These are phyloP conservation scores for Sparidentex hasta DNA, from an alignment of 2,797 vertebrate species.

Conservation along the genomic window DNA sequence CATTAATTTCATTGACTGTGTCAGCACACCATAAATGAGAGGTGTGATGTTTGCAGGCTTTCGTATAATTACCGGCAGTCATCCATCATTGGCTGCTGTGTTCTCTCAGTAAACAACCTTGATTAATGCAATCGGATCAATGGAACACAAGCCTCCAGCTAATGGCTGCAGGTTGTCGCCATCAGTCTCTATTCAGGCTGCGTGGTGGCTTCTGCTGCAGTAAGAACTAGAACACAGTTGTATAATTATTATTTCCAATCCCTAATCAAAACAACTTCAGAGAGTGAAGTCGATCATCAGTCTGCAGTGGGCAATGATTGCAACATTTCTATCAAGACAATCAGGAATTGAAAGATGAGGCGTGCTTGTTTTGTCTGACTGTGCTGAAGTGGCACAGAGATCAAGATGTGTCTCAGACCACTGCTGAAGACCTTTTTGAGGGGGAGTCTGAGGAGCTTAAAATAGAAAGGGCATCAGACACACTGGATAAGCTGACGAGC, in stretches of 20 bases:
- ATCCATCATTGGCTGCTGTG: conserved; percentile 67
- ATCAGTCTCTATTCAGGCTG: conserved; percentile 61
- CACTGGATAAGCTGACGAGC: background rate
- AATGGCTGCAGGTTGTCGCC: conserved; percentile 59
- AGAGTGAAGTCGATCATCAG: conserved; percentile 45
- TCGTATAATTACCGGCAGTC: conserved; percentile 66
- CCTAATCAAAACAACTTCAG: conserved; percentile 62
- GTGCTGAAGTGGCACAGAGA: conserved; percentile 1
- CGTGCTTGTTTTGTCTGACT: conserved; percentile 20
- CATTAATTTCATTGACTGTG: conserved; percentile 59
- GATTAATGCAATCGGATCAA: conserved; percentile 79
- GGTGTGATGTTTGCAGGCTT: conserved; percentile 65
- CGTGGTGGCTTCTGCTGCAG: conserved; percentile 12
- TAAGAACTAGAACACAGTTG: conserved; percentile 30
- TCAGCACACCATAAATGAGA: conserved; percentile 47
- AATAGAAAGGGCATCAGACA: conserved; percentile 3
- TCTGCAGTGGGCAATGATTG: conserved; percentile 20
- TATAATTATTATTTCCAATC: conserved; percentile 56
- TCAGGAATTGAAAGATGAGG: conserved; percentile 24
- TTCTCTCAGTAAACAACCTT: conserved; percentile 70
- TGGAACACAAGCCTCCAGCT: conserved; percentile 61
- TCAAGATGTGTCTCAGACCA: conserved; percentile 12
- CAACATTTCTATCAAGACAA: conserved; percentile 24
- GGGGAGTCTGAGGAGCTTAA: conserved; percentile 2
- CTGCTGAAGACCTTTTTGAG: conserved; percentile 3